Conservation (phyloP, 2,888 invertebrate species). For the Ennomos fuscantarius region DNA sequence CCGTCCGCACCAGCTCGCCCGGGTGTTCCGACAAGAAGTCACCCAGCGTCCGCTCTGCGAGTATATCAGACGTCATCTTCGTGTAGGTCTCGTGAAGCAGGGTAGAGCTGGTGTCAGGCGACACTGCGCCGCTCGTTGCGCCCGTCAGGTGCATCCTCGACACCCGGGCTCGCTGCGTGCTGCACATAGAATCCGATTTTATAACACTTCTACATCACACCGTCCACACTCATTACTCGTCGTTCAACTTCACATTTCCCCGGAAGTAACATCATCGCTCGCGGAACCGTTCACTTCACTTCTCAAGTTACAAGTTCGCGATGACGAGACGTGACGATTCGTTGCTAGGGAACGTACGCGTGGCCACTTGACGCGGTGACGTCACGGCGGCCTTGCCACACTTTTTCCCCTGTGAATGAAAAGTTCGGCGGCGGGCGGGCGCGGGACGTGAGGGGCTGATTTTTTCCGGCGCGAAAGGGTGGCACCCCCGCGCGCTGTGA, state of each 20-base stretch:
- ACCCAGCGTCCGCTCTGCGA: conserved; percentile 94
- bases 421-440: conserved; percentile 85
- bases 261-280: conserved; percentile 52
- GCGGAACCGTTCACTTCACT: conserved; percentile 40
- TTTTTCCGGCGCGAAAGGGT: conserved; percentile 80
- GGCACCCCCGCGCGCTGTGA: conserved; percentile 76
- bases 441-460: conserved; percentile 79
- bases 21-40: conserved; percentile 96
- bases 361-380: conserved; percentile 82
- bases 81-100: conserved; percentile 93
- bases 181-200: conserved; percentile 75
- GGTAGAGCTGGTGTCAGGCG: conserved; percentile 89
- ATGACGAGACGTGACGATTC: conserved; percentile 60
- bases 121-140: conserved; percentile 84
- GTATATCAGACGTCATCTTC: conserved; percentile 95
- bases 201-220: conserved; percentile 68
- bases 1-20: conserved; percentile 95
- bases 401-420: conserved; percentile 87
- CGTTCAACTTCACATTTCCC: conserved; percentile 51
- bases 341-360: conserved; percentile 83
- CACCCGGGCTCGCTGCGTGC: conserved; percentile 80
- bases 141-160: conserved; percentile 84
- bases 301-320: conserved; percentile 38
- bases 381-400: conserved; percentile 85
- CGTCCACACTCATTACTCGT: conserved; percentile 57